Evolutionary conservation across 2,888 invertebrate species (phyloP), one percentile per base, ranked within the genome.

Genomic region (Galeopsomyia nigrocyanea): DNA sequence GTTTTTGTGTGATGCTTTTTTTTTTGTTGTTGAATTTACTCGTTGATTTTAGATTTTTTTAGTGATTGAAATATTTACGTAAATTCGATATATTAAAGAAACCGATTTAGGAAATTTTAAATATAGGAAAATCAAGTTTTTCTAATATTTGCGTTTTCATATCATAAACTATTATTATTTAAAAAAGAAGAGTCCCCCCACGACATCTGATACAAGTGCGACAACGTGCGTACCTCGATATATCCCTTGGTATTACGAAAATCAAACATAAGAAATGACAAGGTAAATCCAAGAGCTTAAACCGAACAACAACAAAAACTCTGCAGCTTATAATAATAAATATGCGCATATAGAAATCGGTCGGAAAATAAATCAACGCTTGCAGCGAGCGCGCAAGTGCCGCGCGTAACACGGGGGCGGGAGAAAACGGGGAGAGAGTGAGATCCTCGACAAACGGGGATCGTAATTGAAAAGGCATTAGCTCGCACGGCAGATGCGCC

Each of bases 401-500:
- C 63, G 47, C 49, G 9, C 9, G 56, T 21, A 14, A n/a, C 53
- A 10, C n/a, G 17, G 9, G 13, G 39, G 39, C 39, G 39, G 39
- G 39, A 21, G 13, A 17, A 26, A 68, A 49, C 16, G 47, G 49
- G 39, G 7, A 14, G 19, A 19, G 17, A 53, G 53, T 9, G 10
- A 67, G 76, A 78, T 68, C 68, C 63, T 68, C 70, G 76, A 77
- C 67, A 75, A 75, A 75, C 53, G 46, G 71, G 77, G 70, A 69
- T 74, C 71, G 77, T 79, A 80, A 81, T 81, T 80, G 79, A 79
- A 80, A 80, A 79, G 75, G 77, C 76, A 81, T 81, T 79, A 79
- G 71, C 61, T 53, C 55, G 39, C 39, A 39, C 39, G 39, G 39
- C 39, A 39, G 39, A 39, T 39, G 39, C 39, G 68, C 62, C 61